These are phyloP conservation scores for Diadophis punctatus DNA, from an alignment of 2,113 vertebrate genomes.

Conservation along the genomic window DNA sequence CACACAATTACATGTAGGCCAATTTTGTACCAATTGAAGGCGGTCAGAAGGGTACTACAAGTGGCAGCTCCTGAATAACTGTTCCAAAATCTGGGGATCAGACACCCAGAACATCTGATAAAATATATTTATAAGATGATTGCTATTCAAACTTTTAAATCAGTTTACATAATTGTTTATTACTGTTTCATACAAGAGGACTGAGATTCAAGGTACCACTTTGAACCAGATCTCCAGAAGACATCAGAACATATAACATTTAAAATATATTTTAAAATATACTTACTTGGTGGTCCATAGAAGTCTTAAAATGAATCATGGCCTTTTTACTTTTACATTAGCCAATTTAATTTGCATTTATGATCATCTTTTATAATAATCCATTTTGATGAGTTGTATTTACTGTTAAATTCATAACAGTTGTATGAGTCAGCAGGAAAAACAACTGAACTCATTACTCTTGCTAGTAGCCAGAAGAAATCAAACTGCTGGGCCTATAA, in stretches of 20 bases:
- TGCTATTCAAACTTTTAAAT: background rate
- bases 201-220: background rate
- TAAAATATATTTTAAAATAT: background rate
- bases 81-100: background rate
- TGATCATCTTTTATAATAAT: background rate
- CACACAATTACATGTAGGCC: background rate
- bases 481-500: slow-evolving; percentile 15
- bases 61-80: background rate
- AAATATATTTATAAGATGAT: background rate
- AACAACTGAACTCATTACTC: slow-evolving; percentile 25
- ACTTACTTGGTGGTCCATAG: background rate
- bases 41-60: background rate
- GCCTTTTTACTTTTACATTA: background rate
- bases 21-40: background rate
- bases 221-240: background rate
- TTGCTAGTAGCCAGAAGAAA: slow-evolving; percentile 34
- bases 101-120: background rate
- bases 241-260: background rate
- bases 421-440: background rate
- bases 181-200: background rate
- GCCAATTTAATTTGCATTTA: slow-evolving; percentile 5
- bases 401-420: background rate
- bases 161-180: background rate
- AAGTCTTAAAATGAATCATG: background rate
- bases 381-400: background rate